Evolutionary conservation across 2,797 vertebrate species (phyloP).

Genomic region (Phrynocephalus guinanensis): DNA sequence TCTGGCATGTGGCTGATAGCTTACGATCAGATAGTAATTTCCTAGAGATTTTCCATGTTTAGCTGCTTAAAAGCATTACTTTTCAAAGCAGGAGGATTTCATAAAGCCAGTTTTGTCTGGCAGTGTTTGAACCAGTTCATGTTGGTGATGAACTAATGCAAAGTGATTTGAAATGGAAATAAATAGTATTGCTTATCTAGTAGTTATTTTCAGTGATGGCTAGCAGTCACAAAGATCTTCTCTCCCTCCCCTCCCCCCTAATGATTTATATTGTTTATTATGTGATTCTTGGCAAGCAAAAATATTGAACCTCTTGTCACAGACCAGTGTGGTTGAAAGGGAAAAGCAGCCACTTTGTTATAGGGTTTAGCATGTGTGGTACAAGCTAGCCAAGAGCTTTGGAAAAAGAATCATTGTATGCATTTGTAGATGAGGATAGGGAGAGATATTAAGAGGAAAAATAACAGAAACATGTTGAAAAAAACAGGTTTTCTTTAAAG

Average conservation of each 20-base stretch:
- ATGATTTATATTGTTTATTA: slow-evolving; percentile 49
- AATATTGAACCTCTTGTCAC: background rate
- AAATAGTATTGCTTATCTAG: slow-evolving; percentile 14
- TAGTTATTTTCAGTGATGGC: slow-evolving; percentile 22
- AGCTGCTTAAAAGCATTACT: slow-evolving; percentile 62
- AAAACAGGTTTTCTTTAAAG: too few relatives aligned
- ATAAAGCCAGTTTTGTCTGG: slow-evolving; percentile 59
- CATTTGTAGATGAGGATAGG: too few relatives aligned
- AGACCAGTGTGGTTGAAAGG: background rate
- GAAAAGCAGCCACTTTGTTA: too few relatives aligned
- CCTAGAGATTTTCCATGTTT: slow-evolving; percentile 54
- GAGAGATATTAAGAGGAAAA: too few relatives aligned
- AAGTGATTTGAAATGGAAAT: slow-evolving; percentile 56
- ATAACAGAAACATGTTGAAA: too few relatives aligned
- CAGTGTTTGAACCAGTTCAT: slow-evolving; percentile 68
- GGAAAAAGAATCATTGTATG: too few relatives aligned
- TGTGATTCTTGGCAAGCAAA: slow-evolving; percentile 41
- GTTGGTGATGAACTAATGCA: slow-evolving; percentile 51
- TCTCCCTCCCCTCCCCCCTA: background rate
- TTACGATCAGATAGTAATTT: slow-evolving; percentile 45
- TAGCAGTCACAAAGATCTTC: slow-evolving; percentile 50
- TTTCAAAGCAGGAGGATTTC: slow-evolving; percentile 56
- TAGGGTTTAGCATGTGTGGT: too few relatives aligned
- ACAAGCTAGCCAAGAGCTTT: too few relatives aligned
- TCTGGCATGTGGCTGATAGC: slow-evolving; percentile 30